phyloP scores from a whole-genome alignment of 2,113 vertebrate species.

The Nettapus auritus region DNA sequence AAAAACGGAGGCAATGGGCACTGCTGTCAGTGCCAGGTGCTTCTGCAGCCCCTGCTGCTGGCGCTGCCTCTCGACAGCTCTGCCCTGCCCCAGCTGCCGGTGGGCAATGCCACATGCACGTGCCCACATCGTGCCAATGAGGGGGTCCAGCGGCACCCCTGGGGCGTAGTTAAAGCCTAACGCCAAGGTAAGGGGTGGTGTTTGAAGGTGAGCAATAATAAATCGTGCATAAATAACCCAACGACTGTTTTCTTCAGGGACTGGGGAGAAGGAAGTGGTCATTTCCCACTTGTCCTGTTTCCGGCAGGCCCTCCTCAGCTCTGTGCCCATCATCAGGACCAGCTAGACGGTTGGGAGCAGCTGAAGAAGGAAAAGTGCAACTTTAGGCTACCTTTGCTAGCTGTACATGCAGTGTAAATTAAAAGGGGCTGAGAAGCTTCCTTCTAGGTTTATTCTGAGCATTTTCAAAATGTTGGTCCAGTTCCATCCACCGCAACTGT shows the following conservation, averaged over 20 bases:
- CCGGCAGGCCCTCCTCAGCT: accelerated
- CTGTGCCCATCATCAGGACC: not conserved
- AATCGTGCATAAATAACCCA: accelerated
- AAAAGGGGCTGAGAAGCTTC: no score
- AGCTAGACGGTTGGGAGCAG: not conserved
- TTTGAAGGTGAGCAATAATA: accelerated
- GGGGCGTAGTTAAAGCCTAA: accelerated
- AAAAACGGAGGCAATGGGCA: accelerated
- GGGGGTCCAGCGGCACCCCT: accelerated
- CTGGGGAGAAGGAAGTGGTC: accelerated
- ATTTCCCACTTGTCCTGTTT: accelerated
- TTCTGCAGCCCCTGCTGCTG: no score
- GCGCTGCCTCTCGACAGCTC: accelerated
- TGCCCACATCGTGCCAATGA: no score
- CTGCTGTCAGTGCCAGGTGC: accelerated
- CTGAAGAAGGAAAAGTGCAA: no score
- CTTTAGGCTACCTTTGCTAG: no score
- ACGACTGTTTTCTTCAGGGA: accelerated
- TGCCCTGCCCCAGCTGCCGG: accelerated
- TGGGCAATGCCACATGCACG: no score
- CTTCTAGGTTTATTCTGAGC: accelerated
- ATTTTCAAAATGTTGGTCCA: not conserved
- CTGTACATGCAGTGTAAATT: accelerated
- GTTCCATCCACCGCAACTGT: accelerated
- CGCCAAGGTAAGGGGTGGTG: accelerated